Percentiles rank a stretch among this genome's conserved stretches.
Evolutionary conservation across 2,113 vertebrate genomes (phyloP).

Genomic region (Heterotis niloticus): DNA sequence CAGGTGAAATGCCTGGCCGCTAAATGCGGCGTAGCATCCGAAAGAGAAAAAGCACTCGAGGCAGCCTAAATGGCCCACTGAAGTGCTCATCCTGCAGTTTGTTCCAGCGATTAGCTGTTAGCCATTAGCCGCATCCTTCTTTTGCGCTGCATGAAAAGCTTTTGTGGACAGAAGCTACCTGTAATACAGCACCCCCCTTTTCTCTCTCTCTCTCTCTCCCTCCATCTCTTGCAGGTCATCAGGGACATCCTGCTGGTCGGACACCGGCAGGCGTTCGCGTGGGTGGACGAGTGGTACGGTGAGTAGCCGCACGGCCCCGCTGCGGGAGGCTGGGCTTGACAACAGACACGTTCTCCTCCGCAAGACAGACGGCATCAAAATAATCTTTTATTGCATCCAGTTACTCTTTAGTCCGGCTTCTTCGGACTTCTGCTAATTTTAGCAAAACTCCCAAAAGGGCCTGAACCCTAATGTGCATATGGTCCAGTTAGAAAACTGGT

Average conservation of each 20-base stretch:
- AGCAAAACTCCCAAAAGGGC: too few relatives aligned
- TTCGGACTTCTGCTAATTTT: too few relatives aligned
- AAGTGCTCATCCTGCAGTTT: not conserved
- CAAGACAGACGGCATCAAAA: too few relatives aligned
- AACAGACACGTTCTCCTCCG: not conserved
- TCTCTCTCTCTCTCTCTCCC: not conserved
- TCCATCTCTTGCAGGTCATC: constrained; percentile 52
- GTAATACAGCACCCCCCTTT: not conserved
- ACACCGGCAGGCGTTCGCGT: constrained; percentile 64
- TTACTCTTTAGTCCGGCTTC: too few relatives aligned
- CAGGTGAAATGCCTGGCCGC: not conserved
- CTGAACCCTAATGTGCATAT: too few relatives aligned
- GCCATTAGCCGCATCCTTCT: too few relatives aligned
- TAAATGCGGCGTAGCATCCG: not conserved
- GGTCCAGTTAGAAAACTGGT: too few relatives aligned
- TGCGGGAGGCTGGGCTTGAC: too few relatives aligned
- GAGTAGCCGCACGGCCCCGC: constrained; percentile 35
- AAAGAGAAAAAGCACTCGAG: too few relatives aligned
- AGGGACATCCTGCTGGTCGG: constrained; percentile 64
- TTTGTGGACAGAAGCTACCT: too few relatives aligned
- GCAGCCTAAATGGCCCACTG: not conserved
- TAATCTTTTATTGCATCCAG: too few relatives aligned
- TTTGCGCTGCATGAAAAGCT: too few relatives aligned
- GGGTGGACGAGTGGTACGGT: constrained; percentile 70
- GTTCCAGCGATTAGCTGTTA: not conserved